Conservation (phyloP, 2,797 vertebrate genomes). For the Trachops cirrhosus region DNA sequence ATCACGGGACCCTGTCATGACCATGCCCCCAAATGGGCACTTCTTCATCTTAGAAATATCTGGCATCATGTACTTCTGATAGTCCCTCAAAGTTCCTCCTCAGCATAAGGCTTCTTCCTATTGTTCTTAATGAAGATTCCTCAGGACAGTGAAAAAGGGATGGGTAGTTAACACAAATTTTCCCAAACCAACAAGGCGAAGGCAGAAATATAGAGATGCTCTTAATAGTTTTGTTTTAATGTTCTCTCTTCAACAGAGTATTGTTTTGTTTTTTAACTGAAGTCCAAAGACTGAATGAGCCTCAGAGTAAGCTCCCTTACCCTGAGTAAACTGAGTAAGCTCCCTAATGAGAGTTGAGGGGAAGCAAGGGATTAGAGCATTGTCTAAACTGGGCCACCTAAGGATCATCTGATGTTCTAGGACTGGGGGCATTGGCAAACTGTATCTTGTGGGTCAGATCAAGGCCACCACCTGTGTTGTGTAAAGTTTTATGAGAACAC, state of each 20-base stretch:
- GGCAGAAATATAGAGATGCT: background rate
- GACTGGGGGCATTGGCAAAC: background rate
- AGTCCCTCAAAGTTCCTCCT: background rate
- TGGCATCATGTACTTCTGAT: background rate
- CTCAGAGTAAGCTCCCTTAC: background rate
- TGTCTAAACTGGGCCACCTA: background rate
- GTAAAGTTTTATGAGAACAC: background rate
- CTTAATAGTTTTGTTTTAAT: background rate
- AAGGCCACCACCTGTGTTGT: background rate
- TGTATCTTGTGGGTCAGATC: background rate
- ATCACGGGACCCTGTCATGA: background rate
- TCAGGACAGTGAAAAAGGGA: background rate
- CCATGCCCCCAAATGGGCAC: background rate
- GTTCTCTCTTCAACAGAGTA: background rate
- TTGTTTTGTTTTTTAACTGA: constrained; percentile 20
- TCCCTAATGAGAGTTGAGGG: background rate
- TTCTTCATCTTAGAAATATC: background rate
- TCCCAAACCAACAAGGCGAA: background rate
- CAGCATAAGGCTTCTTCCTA: background rate
- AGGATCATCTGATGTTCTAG: background rate
- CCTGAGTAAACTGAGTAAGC: background rate
- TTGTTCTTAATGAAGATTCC: background rate
- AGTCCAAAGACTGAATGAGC: background rate
- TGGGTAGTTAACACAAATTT: background rate
- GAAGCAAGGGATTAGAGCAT: background rate